A percentile compares a stretch with the other conserved stretches of the same genome.
Evolutionary conservation across 2,797 vertebrate genomes (phyloP).

Genomic region (Trematomus bernacchii): DNA sequence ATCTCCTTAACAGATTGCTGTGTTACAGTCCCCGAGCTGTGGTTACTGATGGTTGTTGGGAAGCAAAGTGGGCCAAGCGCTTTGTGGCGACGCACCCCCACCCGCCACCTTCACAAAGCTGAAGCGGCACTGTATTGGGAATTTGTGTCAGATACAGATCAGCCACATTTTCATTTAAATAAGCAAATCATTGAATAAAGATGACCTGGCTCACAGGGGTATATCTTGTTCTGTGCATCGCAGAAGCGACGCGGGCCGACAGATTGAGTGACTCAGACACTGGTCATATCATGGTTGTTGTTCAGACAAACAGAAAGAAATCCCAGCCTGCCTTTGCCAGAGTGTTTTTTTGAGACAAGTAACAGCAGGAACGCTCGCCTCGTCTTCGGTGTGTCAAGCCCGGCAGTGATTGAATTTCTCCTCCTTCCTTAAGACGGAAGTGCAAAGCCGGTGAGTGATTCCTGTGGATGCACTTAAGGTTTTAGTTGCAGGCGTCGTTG

Average conservation of each 20-base stretch:
- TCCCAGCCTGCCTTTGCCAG: slow-evolving; percentile 67
- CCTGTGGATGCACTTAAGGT: slow-evolving; percentile 94
- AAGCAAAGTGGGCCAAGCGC: slow-evolving; percentile 84
- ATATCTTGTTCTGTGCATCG: slow-evolving; percentile 62
- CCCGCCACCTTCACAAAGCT: slow-evolving; percentile 48
- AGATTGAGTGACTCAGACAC: slow-evolving; percentile 62
- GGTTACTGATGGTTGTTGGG: slow-evolving; percentile 84
- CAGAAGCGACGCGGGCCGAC: slow-evolving; percentile 49
- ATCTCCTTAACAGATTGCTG: slow-evolving; percentile 95
- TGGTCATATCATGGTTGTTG: slow-evolving; percentile 73
- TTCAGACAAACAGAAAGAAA: slow-evolving; percentile 66
- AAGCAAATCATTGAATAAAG: slow-evolving; percentile 80
- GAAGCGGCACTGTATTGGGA: slow-evolving; percentile 71
- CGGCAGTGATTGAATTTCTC: slow-evolving; percentile 88
- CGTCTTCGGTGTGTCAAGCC: slow-evolving; percentile 79
- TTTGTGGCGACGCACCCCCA: slow-evolving; percentile 67
- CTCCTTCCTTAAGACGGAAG: slow-evolving; percentile 90
- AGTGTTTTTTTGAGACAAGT: slow-evolving; percentile 79
- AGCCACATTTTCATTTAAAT: slow-evolving; percentile 81
- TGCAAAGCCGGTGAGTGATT: slow-evolving; percentile 88
- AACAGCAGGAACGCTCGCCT: slow-evolving; percentile 76
- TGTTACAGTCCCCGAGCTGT: slow-evolving; percentile 92
- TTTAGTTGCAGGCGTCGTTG: slow-evolving; percentile 94
- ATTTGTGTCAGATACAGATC: slow-evolving; percentile 83
- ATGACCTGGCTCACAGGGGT: slow-evolving; percentile 70